Conservation (phyloP, 2,113 vertebrate genomes). For the Lucifuga dentata region DNA sequence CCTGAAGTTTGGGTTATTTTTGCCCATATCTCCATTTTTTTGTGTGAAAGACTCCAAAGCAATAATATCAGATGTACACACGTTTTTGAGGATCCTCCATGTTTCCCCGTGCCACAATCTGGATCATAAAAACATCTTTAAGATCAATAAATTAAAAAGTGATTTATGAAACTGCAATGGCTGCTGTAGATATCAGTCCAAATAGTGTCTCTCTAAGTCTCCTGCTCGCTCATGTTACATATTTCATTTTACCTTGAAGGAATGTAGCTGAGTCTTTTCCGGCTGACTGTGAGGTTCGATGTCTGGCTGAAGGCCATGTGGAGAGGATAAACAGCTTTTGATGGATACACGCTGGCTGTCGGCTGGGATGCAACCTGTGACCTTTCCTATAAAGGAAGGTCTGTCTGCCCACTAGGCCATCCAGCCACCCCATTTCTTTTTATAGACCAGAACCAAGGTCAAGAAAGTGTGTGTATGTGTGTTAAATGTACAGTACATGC, state of each 20-base stretch:
- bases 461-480: background rate
- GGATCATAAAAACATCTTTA: too few species aligned
- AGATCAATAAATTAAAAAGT: too few species aligned
- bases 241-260: conserved; percentile 33
- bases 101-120: too few species aligned
- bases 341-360: conserved; percentile 44
- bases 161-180: too few species aligned
- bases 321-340: conserved; percentile 53
- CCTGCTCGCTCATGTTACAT: background rate
- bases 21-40: too few species aligned
- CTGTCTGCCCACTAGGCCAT: conserved; percentile 33
- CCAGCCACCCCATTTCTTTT: conserved; percentile 21
- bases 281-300: conserved; percentile 18
- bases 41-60: too few species aligned
- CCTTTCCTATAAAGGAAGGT: conserved; percentile 58
- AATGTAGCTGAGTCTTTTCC: conserved; percentile 18
- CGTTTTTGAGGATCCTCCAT: too few species aligned
- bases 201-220: too few species aligned
- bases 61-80: too few species aligned
- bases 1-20: too few species aligned
- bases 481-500: background rate
- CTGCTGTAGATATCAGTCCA: too few species aligned
- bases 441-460: conserved; percentile 26
- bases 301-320: conserved; percentile 42
- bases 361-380: conserved; percentile 38